Evolutionary conservation across 2,113 vertebrate species (phyloP).

Genomic region (Lycaon pictus): DNA sequence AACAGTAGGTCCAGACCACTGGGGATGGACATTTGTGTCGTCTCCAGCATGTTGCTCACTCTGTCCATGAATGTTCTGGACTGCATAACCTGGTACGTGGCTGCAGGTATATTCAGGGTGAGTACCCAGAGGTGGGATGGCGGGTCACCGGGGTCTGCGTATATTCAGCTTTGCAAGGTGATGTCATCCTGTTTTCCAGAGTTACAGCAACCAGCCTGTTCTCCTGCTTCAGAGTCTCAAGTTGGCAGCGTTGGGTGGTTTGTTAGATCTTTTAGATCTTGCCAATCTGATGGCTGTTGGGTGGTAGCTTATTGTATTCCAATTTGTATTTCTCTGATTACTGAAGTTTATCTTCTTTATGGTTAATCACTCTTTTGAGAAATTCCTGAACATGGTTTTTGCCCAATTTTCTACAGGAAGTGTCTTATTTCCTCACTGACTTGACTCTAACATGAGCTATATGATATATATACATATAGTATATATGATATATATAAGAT

Average conservation of each 20-base stretch:
- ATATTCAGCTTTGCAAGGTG: not conserved
- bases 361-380: not conserved
- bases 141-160: not conserved
- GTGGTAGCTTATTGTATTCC: not conserved
- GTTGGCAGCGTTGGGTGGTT: not conserved
- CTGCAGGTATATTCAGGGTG: accelerated
- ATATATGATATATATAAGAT: not conserved
- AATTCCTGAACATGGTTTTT: not conserved
- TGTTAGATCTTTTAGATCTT: not conserved
- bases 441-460: not conserved
- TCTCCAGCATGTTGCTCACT: accelerated
- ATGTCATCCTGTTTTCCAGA: not conserved
- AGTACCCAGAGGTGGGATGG: not conserved
- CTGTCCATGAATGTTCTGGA: not conserved
- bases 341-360: not conserved
- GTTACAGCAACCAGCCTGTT: accelerated
- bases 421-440: not conserved
- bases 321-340: not conserved
- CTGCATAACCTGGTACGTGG: accelerated
- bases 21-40: accelerated
- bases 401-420: slow-evolving; percentile 2
- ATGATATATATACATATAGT: accelerated
- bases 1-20: accelerated
- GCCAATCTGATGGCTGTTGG: no score
- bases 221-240: not conserved